phyloP scores from a whole-genome alignment of 2,888 invertebrate genomes.

The Myopa testacea region DNA sequence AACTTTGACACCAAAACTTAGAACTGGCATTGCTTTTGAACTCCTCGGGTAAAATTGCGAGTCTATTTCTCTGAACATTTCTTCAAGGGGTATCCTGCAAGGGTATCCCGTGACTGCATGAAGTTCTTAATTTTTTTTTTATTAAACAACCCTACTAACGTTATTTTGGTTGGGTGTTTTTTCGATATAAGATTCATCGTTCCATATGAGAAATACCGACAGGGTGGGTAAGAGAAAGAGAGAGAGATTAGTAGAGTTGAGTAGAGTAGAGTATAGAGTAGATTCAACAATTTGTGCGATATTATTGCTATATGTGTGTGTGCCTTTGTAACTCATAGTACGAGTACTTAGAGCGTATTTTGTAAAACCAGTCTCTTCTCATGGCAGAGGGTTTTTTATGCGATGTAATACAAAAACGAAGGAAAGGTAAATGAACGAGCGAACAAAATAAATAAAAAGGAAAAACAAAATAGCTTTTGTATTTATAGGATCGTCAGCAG shows the following conservation, averaged over 20 bases:
- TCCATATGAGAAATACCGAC: no score
- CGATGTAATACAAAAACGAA: conserved; percentile 19
- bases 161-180: no score
- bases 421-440: conserved; percentile 40
- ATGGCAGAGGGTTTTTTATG: conserved; percentile 10
- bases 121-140: no score
- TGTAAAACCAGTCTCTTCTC: conserved; percentile 21
- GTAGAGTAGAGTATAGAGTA: background rate
- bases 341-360: conserved; percentile 14
- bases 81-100: no score
- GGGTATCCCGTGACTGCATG: no score
- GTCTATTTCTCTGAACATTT: no score
- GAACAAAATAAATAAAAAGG: conserved; percentile 22
- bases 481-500: background rate
- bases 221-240: background rate
- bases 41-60: no score
- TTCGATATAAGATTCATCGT: no score
- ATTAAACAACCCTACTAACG: no score
- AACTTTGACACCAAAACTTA: no score
- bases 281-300: background rate
- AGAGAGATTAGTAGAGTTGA: background rate
- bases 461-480: background rate
- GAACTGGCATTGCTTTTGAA: no score
- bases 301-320: background rate
- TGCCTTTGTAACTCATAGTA: background rate